Conservation (phyloP, 92 coral and sea anemone species). For the Palythoa caribaeorum region DNA sequence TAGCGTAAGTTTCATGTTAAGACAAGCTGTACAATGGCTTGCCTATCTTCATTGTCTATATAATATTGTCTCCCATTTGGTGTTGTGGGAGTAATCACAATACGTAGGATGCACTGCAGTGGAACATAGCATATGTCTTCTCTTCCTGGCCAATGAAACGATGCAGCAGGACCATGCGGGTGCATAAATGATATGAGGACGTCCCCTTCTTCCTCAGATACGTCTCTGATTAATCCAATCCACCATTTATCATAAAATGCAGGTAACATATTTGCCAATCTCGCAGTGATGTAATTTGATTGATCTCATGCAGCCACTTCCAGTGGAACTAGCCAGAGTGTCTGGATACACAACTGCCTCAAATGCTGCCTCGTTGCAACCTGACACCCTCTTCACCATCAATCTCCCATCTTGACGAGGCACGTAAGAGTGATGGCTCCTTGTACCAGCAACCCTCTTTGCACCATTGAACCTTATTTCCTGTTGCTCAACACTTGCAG, state of each 20-base stretch:
- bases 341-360: slow-evolving; percentile 32
- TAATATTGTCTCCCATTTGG: slow-evolving; percentile 39
- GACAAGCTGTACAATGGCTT: slow-evolving; percentile 8
- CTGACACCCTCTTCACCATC: slow-evolving; percentile 32
- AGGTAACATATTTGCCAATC: slow-evolving; percentile 40
- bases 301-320: neutral
- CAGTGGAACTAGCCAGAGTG: slow-evolving; percentile 17
- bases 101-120: slow-evolving; percentile 45
- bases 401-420: slow-evolving; percentile 27
- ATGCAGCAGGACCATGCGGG: slow-evolving; percentile 42
- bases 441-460: slow-evolving; percentile 17
- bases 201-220: slow-evolving; percentile 19
- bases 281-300: neutral
- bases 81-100: slow-evolving; percentile 34
- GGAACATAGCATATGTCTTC: slow-evolving; percentile 51
- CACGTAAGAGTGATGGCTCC: slow-evolving; percentile 14
- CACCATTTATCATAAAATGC: slow-evolving; percentile 35
- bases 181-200: slow-evolving; percentile 35
- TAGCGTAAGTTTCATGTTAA: neutral
- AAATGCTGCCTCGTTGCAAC: slow-evolving; percentile 26
- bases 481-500: slow-evolving; percentile 9
- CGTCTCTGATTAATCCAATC: slow-evolving; percentile 49
- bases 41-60: slow-evolving; percentile 42
- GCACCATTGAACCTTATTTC: neutral
- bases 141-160: slow-evolving; percentile 47